These are phyloP conservation scores for Miichthys miiuy DNA, from an alignment of 2,797 vertebrate genomes.

Conservation along the genomic window DNA sequence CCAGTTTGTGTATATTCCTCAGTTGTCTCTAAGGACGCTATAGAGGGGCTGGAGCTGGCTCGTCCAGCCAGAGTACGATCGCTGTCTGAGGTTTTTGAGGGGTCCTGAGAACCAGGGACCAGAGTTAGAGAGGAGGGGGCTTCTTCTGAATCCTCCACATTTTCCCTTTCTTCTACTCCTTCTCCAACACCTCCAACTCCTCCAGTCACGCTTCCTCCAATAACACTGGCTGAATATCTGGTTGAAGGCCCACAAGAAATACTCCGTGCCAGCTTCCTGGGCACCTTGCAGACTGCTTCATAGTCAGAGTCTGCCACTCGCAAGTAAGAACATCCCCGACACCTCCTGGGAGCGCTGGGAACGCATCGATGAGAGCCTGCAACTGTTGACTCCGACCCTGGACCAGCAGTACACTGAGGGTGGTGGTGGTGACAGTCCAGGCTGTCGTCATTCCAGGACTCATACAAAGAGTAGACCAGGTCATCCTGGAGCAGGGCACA, in stretches of 20 bases:
- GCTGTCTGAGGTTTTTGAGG: constrained; percentile 79
- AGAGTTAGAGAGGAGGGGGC: constrained; percentile 80
- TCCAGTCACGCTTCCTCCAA: constrained; percentile 79
- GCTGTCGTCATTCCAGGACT: constrained; percentile 91
- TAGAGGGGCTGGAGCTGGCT: constrained; percentile 88
- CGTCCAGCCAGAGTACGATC: constrained; percentile 84
- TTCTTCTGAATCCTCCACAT: constrained; percentile 81
- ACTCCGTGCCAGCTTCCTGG: constrained; percentile 91
- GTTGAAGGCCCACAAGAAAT: constrained; percentile 89
- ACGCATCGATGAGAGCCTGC: constrained; percentile 64
- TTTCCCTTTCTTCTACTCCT: constrained; percentile 38
- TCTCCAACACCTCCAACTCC: constrained; percentile 50
- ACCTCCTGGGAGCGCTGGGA: constrained; percentile 82
- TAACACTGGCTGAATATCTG: constrained; percentile 85
- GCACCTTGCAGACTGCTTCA: constrained; percentile 95
- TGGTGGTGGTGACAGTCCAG: constrained; percentile 83
- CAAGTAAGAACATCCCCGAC: constrained; percentile 89
- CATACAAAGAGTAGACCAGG: constrained; percentile 91
- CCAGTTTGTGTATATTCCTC: constrained; percentile 77
- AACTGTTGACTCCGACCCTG: constrained; percentile 69
- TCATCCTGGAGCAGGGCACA: constrained; percentile 92
- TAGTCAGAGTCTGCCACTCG: constrained; percentile 94
- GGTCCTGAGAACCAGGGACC: constrained; percentile 77
- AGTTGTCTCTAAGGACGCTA: constrained; percentile 87
- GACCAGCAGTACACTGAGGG: constrained; percentile 74